A percentile compares a stretch with the other conserved stretches of the same genome.
These are phyloP conservation scores for Cepaea hortensis DNA, from an alignment of 2,888 invertebrate genomes.

Conservation along the genomic window DNA sequence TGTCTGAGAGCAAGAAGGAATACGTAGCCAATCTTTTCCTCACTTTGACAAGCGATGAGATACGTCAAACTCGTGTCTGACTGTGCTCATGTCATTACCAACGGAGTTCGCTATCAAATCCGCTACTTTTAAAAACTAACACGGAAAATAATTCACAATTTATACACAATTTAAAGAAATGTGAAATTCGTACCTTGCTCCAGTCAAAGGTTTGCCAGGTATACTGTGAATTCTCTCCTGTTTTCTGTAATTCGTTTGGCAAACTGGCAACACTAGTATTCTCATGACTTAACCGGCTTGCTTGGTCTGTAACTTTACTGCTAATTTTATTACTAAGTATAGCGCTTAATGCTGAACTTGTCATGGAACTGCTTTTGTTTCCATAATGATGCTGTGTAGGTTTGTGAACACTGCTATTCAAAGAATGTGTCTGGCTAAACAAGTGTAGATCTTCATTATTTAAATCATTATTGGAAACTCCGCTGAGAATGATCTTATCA, in stretches of 20 bases:
- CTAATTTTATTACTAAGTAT: background rate
- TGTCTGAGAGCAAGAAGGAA: too few relatives aligned
- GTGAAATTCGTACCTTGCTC: constrained; percentile 53
- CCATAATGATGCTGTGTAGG: constrained; percentile 16
- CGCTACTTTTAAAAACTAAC: too few relatives aligned
- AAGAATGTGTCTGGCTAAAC: background rate
- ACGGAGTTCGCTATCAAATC: too few relatives aligned
- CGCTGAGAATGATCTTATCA: constrained; percentile 22
- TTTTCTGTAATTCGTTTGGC: background rate
- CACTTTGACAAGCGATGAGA: too few relatives aligned
- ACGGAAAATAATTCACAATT: too few relatives aligned
- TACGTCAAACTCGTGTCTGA: too few relatives aligned
- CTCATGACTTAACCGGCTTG: background rate
- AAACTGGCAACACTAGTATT: background rate
- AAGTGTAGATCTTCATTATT: background rate
- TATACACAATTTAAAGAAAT: background rate
- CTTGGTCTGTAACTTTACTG: background rate
- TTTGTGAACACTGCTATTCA: background rate
- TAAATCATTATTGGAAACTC: constrained; percentile 3
- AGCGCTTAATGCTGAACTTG: background rate
- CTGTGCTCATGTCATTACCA: too few relatives aligned
- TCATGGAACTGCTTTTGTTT: background rate
- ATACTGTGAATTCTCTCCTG: constrained; percentile 13
- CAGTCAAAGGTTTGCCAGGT: constrained; percentile 50
- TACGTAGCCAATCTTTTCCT: too few relatives aligned